Evolutionary conservation across 2,888 invertebrate species (phyloP).

Genomic region (Pollenia angustigena): DNA sequence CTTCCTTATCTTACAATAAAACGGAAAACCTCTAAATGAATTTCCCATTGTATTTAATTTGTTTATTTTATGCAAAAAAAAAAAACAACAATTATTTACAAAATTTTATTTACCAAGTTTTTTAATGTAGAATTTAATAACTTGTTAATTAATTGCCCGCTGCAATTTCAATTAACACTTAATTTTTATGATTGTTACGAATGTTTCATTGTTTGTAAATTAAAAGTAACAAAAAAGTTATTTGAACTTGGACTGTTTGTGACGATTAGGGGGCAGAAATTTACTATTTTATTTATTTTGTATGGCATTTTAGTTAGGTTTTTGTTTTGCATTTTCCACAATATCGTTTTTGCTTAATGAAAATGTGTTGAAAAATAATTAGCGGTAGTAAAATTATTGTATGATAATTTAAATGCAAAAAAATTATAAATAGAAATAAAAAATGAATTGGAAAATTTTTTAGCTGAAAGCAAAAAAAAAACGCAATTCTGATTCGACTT

Average conservation of each 20-base stretch:
- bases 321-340: not conserved
- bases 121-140: conserved; percentile 36
- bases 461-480: not conserved
- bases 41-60: too few relatives aligned
- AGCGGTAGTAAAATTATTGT: conserved; percentile 16
- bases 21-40: too few relatives aligned
- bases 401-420: not conserved
- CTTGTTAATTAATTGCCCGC: conserved; percentile 61
- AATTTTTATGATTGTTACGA: conserved; percentile 7
- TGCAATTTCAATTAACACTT: conserved; percentile 63
- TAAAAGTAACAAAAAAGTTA: conserved; percentile 4
- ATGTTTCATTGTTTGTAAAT: conserved; percentile 43
- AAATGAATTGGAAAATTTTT: not conserved
- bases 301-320: conserved; percentile 10
- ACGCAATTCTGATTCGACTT: too few relatives aligned
- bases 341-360: not conserved
- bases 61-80: too few relatives aligned
- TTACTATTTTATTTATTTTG: not conserved
- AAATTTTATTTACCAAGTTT: conserved; percentile 34
- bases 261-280: not conserved
- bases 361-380: conserved; percentile 48
- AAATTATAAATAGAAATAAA: not conserved
- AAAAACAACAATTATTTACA: conserved; percentile 9
- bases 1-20: too few relatives aligned
- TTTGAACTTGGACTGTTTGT: conserved; percentile 21